Conservation (phyloP, 2,797 vertebrate species). For the Notolepis coatsorum region DNA sequence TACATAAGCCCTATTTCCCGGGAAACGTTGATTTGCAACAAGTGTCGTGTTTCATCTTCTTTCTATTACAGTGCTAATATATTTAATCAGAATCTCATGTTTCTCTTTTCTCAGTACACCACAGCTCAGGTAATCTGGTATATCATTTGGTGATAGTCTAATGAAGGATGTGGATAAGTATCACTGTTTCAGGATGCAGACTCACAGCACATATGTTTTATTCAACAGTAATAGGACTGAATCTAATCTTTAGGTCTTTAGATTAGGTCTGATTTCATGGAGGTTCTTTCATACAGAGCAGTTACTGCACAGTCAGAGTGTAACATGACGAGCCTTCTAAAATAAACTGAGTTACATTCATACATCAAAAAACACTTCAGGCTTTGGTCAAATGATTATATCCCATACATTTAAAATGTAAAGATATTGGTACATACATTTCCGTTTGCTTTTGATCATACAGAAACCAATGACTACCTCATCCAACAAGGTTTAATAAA, state of each 20-base stretch:
- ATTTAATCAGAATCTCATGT: conserved; percentile 42
- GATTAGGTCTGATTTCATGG: conserved; percentile 53
- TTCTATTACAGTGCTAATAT: conserved; percentile 13
- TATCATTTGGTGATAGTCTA: conserved; percentile 32
- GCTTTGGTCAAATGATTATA: background rate
- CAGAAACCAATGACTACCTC: background rate
- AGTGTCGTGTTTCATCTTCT: conserved; percentile 7
- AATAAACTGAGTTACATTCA: background rate
- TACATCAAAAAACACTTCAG: background rate
- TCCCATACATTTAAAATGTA: background rate
- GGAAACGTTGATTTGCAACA: conserved; percentile 12
- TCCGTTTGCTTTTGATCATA: background rate
- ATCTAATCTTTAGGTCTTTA: conserved; percentile 57
- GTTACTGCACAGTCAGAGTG: conserved; percentile 10
- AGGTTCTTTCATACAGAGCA: conserved; percentile 8
- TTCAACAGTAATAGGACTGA: conserved; percentile 52
- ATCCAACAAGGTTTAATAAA: background rate
- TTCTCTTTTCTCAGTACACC: conserved; percentile 20
- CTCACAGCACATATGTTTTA: conserved; percentile 49
- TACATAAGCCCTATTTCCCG: background rate
- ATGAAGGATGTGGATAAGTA: conserved; percentile 50
- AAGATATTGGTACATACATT: background rate
- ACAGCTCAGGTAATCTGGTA: conserved; percentile 6
- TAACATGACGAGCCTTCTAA: background rate
- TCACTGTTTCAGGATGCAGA: conserved; percentile 56